Conservation (phyloP, 1,140 invertebrate genomes). For the Oryctes rhinoceros region DNA sequence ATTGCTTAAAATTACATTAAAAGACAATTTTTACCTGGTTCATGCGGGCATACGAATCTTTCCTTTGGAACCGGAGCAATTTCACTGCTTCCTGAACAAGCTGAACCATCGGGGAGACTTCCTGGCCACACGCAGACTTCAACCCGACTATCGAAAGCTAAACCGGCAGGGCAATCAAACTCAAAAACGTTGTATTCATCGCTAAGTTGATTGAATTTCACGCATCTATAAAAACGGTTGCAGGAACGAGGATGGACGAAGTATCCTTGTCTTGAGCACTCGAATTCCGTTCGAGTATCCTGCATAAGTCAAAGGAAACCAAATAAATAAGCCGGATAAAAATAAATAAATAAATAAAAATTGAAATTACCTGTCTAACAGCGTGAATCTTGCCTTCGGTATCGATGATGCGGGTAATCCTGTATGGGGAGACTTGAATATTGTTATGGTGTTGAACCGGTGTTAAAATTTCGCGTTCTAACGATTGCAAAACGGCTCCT, state of each 20-base stretch:
- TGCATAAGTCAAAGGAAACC: constrained; percentile 50
- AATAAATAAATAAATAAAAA: too few species aligned
- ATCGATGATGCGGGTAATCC: constrained; percentile 77
- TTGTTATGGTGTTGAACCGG: constrained; percentile 63
- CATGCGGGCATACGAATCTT: constrained; percentile 71
- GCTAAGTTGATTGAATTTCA: constrained; percentile 79
- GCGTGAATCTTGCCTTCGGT: constrained; percentile 75
- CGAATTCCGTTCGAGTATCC: constrained; percentile 77
- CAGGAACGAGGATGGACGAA: constrained; percentile 83
- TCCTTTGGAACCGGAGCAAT: constrained; percentile 74
- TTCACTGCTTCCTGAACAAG: constrained; percentile 78
- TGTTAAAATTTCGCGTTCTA: constrained; percentile 66
- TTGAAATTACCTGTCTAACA: constrained; percentile 67
- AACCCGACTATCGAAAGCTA: constrained; percentile 80
- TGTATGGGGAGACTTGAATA: constrained; percentile 74
- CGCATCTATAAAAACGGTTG: constrained; percentile 83
- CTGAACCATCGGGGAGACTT: constrained; percentile 72
- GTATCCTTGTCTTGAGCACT: constrained; percentile 80
- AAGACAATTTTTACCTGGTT: constrained; percentile 64
- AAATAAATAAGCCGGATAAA: neutral
- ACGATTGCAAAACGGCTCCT: constrained; percentile 65
- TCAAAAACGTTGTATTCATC: constrained; percentile 83
- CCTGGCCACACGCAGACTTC: constrained; percentile 87
- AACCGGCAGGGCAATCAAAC: constrained; percentile 82
- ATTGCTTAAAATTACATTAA: neutral